Evolutionary conservation across 2,888 invertebrate species (phyloP), one percentile per base, ranked within the genome.

Genomic region (Lasioglossum leucozonium): DNA sequence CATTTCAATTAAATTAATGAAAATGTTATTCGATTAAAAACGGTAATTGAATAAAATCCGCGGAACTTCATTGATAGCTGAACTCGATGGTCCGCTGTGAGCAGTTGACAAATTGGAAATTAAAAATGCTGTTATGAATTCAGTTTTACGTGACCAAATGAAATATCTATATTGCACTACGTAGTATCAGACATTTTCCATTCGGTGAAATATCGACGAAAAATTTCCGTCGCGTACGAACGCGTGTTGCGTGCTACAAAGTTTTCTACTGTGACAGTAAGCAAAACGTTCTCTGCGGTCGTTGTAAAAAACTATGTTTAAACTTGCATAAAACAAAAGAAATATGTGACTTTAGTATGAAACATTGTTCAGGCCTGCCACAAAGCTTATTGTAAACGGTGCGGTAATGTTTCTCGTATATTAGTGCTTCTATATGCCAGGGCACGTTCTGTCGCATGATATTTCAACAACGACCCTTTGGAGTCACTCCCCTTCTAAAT

Each of bases 401-500:
- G n/a, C 26, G 40, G 69, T 40, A 69, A 69, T 69, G 37, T 40
- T 69, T 40, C 69, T 40, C 69, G 40, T 69, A 69, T 69, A 69
- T 69, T 69, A 37, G 40, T 69, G 40, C 11, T 13, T 13, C 40
- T 40, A 69, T 40, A 69, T 69, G 40, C 69, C 40, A 6, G 22
- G 13, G n/a, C 69, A 69, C 37, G 69, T 69, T 69, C 40, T 69
- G 69, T 40, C 40, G 40, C 69, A 40, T 69, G 69, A 69, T 69
- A 69, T 69, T 69, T 69, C 13, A 69, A 40, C 40, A 69, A n/a
- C n/a, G 69, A 2, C n/a, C n/a, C 22, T 40, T 69, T n/a, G 40
- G 2, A 67, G 40, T 69, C 40, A 40, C n/a, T 13, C n/a, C 37
- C 37, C 34, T 40, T 37, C 34, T n/a, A 40, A 69, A 69, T n/a